phyloP scores from a whole-genome alignment of 2,888 invertebrate species.

The Acleris laterana region DNA sequence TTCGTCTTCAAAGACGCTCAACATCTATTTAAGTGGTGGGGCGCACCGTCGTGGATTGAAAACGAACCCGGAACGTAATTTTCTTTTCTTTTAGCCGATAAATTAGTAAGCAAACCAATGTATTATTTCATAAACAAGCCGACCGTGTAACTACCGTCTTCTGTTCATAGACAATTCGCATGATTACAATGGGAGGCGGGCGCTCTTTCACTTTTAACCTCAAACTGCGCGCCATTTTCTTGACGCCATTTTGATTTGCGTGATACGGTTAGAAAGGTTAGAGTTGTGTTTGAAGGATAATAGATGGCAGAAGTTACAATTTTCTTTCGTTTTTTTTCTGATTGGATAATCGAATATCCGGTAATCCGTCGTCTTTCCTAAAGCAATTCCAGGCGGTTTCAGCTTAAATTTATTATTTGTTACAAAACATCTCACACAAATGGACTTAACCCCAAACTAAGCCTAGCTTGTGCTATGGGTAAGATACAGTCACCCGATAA shows the following conservation, averaged over 20 bases:
- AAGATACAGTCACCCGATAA: no score
- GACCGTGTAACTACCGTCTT: slow-evolving; percentile 12
- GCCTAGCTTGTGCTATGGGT: no score
- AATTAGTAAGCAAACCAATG: neutral
- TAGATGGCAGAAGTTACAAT: slow-evolving; percentile 9
- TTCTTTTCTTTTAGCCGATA: neutral
- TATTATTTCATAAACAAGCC: slow-evolving; percentile 11
- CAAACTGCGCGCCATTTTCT: slow-evolving; percentile 50
- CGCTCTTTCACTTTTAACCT: slow-evolving; percentile 78
- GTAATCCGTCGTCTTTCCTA: no score
- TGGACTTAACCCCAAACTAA: no score
- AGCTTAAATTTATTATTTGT: no score
- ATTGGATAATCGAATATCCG: no score
- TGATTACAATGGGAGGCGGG: slow-evolving; percentile 64
- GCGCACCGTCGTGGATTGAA: no score
- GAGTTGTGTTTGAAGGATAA: slow-evolving; percentile 1
- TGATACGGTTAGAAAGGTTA: slow-evolving; percentile 8
- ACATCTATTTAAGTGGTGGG: no score
- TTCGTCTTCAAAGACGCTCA: no score
- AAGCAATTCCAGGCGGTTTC: no score
- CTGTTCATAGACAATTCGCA: slow-evolving; percentile 15
- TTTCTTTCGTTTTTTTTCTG: neutral
- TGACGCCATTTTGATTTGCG: slow-evolving; percentile 31
- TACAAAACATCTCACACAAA: no score
- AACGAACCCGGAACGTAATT: neutral